phyloP scores from a whole-genome alignment of 2,888 invertebrate species.

The Cephus pulcher region DNA sequence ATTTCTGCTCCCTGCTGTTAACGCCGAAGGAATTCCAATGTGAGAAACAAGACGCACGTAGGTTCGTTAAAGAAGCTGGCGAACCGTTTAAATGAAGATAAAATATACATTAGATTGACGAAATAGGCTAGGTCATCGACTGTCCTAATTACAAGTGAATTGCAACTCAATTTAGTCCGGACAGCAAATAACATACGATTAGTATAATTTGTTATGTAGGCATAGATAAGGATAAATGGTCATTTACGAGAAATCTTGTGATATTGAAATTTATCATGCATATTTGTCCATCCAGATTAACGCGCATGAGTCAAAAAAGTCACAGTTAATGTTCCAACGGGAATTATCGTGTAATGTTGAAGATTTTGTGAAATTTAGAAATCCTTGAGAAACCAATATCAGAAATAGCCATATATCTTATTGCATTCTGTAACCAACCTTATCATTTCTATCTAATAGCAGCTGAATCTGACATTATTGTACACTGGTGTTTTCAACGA shows the following conservation, averaged over 20 bases:
- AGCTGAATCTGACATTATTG: not conserved
- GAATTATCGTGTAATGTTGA: not conserved
- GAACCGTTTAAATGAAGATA: not conserved
- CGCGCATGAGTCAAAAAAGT: not conserved
- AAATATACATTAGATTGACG: not conserved
- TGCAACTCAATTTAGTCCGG: too few relatives aligned
- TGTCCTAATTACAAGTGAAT: not conserved
- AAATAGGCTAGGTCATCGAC: not conserved
- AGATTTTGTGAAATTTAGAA: not conserved
- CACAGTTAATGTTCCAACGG: not conserved
- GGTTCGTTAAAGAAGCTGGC: not conserved
- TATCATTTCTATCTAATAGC: not conserved
- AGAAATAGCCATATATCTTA: not conserved
- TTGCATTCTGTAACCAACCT: not conserved
- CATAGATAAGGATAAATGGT: not conserved
- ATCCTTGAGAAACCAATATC: not conserved
- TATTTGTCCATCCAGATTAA: not conserved
- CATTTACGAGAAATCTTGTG: not conserved
- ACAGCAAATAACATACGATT: not conserved
- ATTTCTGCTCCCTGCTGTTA: not conserved
- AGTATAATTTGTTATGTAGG: not conserved
- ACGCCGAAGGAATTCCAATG: not conserved
- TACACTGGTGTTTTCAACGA: not conserved
- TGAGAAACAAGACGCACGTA: not conserved
- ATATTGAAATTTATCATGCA: not conserved